phyloP scores from a whole-genome alignment of 92 coral and sea anemone species.

The Zoanthus sociatus region DNA sequence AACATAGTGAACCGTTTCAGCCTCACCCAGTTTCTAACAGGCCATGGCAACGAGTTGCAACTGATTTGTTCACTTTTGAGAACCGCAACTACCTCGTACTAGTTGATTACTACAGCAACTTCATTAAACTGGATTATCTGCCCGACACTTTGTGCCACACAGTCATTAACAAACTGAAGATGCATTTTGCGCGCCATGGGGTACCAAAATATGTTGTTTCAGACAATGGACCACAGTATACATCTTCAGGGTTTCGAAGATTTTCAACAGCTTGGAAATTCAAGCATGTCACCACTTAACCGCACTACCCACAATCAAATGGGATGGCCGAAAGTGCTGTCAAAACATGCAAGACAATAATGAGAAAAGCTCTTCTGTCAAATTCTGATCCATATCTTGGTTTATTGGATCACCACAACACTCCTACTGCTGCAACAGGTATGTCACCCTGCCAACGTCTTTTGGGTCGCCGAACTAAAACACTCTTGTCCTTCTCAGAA shows the following conservation, averaged over 20 bases:
- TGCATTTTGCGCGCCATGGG: conserved; percentile 23
- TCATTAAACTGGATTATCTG: conserved; percentile 7
- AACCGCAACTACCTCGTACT: conserved; percentile 10
- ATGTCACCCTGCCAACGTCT: conserved; percentile 26
- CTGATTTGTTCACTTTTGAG: conserved; percentile 13
- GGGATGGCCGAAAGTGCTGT: conserved; percentile 28
- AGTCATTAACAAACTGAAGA: conserved; percentile 15
- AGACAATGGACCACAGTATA: conserved; percentile 28
- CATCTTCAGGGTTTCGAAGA: conserved; percentile 22
- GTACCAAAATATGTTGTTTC: conserved; percentile 16
- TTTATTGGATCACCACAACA: conserved; percentile 29
- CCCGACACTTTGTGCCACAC: conserved; percentile 5
- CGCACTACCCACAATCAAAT: conserved; percentile 19
- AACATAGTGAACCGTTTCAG: not conserved
- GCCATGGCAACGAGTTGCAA: conserved; percentile 17
- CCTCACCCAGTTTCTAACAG: conserved; percentile 11
- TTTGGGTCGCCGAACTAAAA: conserved; percentile 24
- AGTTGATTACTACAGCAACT: conserved; percentile 11
- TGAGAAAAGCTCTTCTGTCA: conserved; percentile 20
- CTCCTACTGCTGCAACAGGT: conserved; percentile 15
- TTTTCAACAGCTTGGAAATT: conserved; percentile 16
- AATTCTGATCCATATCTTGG: conserved; percentile 20
- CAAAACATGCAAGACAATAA: conserved; percentile 26
- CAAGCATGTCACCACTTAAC: conserved; percentile 23
- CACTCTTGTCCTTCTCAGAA: conserved; percentile 25